phyloP scores from a whole-genome alignment of 1,140 invertebrate species.

The Cylas formicarius region DNA sequence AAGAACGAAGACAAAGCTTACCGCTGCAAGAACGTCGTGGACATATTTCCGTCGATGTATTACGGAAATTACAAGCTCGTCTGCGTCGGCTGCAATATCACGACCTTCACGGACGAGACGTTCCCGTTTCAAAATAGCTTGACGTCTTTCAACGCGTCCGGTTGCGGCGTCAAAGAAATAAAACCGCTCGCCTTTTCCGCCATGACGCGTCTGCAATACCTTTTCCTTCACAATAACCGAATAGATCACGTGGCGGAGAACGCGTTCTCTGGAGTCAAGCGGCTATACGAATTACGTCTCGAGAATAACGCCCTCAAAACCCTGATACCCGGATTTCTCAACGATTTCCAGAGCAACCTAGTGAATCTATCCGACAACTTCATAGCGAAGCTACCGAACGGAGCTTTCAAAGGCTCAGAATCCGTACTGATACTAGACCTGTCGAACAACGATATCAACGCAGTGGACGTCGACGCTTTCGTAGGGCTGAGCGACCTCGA shows the following conservation, averaged over 20 bases:
- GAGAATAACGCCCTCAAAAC: constrained; percentile 29
- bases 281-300: constrained; percentile 32
- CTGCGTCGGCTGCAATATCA: constrained; percentile 29
- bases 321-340: constrained; percentile 27
- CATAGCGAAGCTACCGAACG: constrained; percentile 24
- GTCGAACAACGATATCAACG: constrained; percentile 28
- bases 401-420: constrained; percentile 27
- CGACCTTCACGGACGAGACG: constrained; percentile 24
- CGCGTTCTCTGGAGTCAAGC: constrained; percentile 30
- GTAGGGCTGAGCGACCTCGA: constrained; percentile 27
- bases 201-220: constrained; percentile 27
- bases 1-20: constrained; percentile 21
- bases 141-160: constrained; percentile 26
- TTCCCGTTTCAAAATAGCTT: constrained; percentile 31
- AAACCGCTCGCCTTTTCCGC: constrained; percentile 24
- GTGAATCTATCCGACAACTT: constrained; percentile 29
- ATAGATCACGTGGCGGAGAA: constrained; percentile 22
- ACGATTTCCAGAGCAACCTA: constrained; percentile 25
- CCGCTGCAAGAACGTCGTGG: constrained; percentile 27
- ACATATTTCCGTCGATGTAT: constrained; percentile 28
- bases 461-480: constrained; percentile 29
- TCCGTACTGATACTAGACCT: constrained; percentile 28
- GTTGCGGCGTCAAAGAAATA: constrained; percentile 28
- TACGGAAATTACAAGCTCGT: constrained; percentile 32
- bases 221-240: constrained; percentile 31